These are phyloP conservation scores for Catocala sponsa DNA, from an alignment of 2,888 invertebrate species.

Conservation along the genomic window DNA sequence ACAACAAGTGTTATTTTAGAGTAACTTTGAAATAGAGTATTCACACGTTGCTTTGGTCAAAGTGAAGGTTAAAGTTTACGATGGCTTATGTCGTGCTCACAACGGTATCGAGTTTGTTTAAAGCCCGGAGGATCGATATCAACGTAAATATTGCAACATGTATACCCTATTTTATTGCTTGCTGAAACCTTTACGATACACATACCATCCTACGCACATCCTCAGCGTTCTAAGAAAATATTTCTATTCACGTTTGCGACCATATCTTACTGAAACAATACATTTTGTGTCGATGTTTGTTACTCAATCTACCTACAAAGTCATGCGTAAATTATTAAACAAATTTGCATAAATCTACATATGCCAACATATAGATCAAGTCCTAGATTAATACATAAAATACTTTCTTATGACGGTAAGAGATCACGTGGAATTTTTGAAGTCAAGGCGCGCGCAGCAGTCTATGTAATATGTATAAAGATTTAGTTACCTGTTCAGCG, in stretches of 20 bases:
- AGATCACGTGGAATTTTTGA: too few relatives aligned
- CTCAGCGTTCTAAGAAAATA: not conserved
- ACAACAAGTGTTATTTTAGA: conserved; percentile 45
- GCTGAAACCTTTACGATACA: not conserved
- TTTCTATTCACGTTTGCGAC: not conserved
- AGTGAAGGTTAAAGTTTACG: conserved; percentile 56
- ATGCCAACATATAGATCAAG: too few relatives aligned
- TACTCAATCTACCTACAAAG: too few relatives aligned
- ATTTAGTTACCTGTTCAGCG: conserved; percentile 88
- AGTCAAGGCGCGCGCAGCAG: too few relatives aligned
- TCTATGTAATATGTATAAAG: not conserved
- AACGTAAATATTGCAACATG: conserved; percentile 11
- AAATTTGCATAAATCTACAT: too few relatives aligned
- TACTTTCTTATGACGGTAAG: too few relatives aligned
- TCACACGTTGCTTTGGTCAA: conserved; percentile 41
- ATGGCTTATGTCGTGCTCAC: conserved; percentile 20
- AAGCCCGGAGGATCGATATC: conserved; percentile 12
- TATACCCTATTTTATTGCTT: not conserved
- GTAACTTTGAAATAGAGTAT: conserved; percentile 40
- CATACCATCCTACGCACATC: not conserved
- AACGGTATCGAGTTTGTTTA: conserved; percentile 24
- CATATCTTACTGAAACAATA: not conserved
- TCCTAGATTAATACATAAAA: too few relatives aligned
- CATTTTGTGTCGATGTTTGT: too few relatives aligned
- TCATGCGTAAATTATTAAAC: too few relatives aligned